phyloP scores from a whole-genome alignment of 2,888 invertebrate genomes.

The Fragum sueziense region DNA sequence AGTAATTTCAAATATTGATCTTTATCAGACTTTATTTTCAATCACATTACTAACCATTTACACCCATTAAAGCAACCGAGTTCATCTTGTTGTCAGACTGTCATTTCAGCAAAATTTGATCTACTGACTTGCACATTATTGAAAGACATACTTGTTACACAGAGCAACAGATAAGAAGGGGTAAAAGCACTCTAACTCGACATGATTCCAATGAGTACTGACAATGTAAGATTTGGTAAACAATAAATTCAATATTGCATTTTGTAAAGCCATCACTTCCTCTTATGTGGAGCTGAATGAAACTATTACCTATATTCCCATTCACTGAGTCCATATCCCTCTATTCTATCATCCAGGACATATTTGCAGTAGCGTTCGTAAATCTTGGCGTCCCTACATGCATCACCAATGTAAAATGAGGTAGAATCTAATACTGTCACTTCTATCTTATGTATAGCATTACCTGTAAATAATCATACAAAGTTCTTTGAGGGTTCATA shows the following conservation, averaged over 20 bases:
- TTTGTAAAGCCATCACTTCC: not conserved
- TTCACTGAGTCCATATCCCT: constrained; percentile 80
- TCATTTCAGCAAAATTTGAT: too few relatives aligned
- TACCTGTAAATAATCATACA: constrained; percentile 63
- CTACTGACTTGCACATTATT: too few relatives aligned
- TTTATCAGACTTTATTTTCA: too few relatives aligned
- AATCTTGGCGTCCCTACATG: constrained; percentile 76
- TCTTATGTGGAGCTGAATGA: not conserved
- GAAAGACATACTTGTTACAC: too few relatives aligned
- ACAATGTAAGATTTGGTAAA: not conserved
- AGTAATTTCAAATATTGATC: too few relatives aligned
- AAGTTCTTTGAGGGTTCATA: too few relatives aligned
- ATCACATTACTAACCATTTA: too few relatives aligned
- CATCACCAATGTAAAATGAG: constrained; percentile 73
- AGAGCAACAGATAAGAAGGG: not conserved
- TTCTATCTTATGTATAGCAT: constrained; percentile 65
- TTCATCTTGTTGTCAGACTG: too few relatives aligned
- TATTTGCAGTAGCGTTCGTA: constrained; percentile 76
- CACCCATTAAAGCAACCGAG: too few relatives aligned
- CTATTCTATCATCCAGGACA: constrained; percentile 70
- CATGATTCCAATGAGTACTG: not conserved
- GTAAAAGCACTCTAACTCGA: not conserved
- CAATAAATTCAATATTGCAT: not conserved
- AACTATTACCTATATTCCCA: constrained; percentile 77
- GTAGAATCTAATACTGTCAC: constrained; percentile 66